phyloP scores from a whole-genome alignment of 2,113 vertebrate species.

The Ptyas mucosa region DNA sequence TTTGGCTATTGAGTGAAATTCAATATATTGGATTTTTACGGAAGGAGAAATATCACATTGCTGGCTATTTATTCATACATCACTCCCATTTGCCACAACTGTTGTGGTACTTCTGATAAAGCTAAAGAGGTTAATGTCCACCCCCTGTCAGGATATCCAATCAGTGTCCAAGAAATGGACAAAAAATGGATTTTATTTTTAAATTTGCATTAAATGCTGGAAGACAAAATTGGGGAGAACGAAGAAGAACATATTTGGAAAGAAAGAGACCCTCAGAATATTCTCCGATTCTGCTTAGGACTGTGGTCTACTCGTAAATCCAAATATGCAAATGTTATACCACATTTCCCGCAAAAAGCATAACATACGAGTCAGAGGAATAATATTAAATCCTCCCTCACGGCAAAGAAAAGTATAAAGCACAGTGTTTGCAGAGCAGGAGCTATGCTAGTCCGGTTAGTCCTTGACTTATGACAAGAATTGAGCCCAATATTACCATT shows the following conservation, averaged over 20 bases:
- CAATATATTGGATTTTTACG: background rate
- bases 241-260: too few species aligned
- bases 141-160: too few species aligned
- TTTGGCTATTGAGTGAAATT: background rate
- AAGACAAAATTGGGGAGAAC: background rate
- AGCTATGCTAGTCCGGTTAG: background rate
- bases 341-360: background rate
- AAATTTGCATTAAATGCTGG: background rate
- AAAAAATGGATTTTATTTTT: background rate
- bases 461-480: background rate
- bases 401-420: background rate
- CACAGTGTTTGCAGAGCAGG: background rate
- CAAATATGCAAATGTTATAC: background rate
- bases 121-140: background rate
- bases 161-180: background rate
- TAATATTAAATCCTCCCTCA: background rate
- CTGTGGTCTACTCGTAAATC: too few species aligned
- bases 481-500: background rate
- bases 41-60: background rate
- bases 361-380: background rate
- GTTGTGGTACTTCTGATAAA: background rate
- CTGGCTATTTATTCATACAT: background rate
- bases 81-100: background rate
- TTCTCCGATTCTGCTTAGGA: background rate
- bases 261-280: background rate